Base-by-base conservation (phyloP, 2,113 vertebrate genomes). In the Morone saxatilis region DNA sequence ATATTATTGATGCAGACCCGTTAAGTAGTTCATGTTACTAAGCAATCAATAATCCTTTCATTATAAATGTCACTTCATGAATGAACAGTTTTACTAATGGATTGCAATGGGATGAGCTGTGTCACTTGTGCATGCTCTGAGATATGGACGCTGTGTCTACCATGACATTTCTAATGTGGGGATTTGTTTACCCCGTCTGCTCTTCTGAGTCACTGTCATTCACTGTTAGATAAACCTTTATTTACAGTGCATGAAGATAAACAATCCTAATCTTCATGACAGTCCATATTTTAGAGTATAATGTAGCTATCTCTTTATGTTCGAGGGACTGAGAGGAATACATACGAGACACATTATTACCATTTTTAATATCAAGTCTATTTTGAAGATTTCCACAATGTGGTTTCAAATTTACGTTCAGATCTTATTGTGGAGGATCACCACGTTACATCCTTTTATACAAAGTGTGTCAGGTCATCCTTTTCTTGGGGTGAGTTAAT, bases 101-200 rank as follows among this genome's bases (percentile, higher is more conserved):
- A 75, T 66, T 54, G 31, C 68, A 86, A 75, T 56, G 19, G 36
- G 86, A 87, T 79, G 80, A 86, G 72, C 62, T 81, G 61, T 74
- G 71, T 74, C 20, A 81, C 36, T 70, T 76, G 65, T 81, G 75
- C 82, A 84, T 86, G 85, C 17, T 66, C n/a, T 67, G 62, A 85
- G 60, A 71, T 76, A 73, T 50, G 9, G 9, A 69, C 41, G 59
- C n/a, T 57, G 71, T 74, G 62, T 73, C 62, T 40, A 12, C 22
- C 62, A 48, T 45, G 61, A 48, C 78, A 69, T 84, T 61, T 77
- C 20, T 66, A 22, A 74, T 85, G 59, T 73, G 50, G 54, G 25
- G 62, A 73, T 68, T 61, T 86, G 31, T 81, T 75, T 43, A n/a
- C 12, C 22, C 59, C 5, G 8, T 72, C 11, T 56, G 65, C 40